Evolutionary conservation across 2,113 vertebrate genomes (phyloP), one percentile per base, ranked within the genome.

Genomic region (Callocephalon fimbriatum): DNA sequence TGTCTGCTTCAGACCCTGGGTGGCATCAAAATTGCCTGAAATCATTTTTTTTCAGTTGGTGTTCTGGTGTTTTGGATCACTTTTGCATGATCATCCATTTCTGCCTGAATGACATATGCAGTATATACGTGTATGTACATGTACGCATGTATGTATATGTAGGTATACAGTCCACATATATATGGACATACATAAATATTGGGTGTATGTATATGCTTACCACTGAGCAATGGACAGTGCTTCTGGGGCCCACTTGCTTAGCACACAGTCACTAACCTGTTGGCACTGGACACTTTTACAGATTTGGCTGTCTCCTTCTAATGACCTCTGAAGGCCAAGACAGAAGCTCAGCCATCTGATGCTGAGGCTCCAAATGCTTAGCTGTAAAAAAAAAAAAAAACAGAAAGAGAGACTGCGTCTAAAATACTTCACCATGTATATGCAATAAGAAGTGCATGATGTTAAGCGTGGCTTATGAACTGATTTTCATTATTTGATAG

Each of bases 151-250:
- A 5, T 12, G 7, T 18, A 20, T 4, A 20, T 1, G 1, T 12
- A 10, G 13, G 10, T 16, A 44, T 17, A 5, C 26, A 32, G 22
- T 25, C 9, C 1, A 0, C 11, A 27, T 1, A 18, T 5, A 18
- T 7, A 27, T 20, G 27, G 40, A 3, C 2, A 15, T 8, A 16
- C 3, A 17, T 3, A 48, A 79, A 44, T 17, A 38, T 9, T 38
- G 26, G 12, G 27, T 37, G 14, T 5, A 6, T 4, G 2, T 6
- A 17, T 38, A 10, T 15, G 15, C 35, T 88, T 58, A n/a, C 13
- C 50, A 58, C 10, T 15, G 35, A 70, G 35, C 40, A 50, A 17
- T 6, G 17, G 58, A 5, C 12, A 11, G 15, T 45, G 29, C 13
- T 70, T 4, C 74, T 22, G 29, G 8, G 31, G 12, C 35, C 53